Evolutionary conservation across 2,113 vertebrate species (phyloP).

Genomic region (Eudorcas thomsonii): DNA sequence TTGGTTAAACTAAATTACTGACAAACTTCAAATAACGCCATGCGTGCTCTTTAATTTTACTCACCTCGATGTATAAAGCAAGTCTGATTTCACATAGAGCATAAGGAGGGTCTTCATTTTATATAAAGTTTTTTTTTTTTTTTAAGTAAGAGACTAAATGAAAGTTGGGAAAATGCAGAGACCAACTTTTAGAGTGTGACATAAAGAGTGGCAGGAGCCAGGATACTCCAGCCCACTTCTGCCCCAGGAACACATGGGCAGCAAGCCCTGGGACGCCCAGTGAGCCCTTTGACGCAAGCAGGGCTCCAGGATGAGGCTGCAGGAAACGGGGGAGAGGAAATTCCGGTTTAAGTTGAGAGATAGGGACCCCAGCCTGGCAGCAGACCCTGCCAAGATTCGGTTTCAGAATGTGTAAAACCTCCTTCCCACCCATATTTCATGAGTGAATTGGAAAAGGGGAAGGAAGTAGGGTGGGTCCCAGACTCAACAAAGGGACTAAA

Average conservation of each 20-base stretch:
- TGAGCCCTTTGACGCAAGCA: constrained; percentile 40
- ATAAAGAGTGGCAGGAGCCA: neutral
- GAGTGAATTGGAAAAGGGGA: constrained; percentile 50
- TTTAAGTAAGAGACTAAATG: neutral
- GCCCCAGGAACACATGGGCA: neutral
- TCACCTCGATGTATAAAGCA: neutral
- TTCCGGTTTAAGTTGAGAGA: constrained; percentile 13
- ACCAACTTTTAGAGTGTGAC: neutral
- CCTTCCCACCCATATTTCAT: constrained; percentile 53
- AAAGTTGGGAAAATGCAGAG: constrained; percentile 13
- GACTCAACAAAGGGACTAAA: constrained; percentile 64
- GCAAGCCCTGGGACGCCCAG: neutral
- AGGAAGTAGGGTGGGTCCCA: constrained; percentile 71
- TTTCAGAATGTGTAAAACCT: constrained; percentile 42
- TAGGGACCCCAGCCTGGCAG: constrained; percentile 35
- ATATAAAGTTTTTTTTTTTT: neutral
- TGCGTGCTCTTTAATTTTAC: neutral
- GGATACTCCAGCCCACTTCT: neutral
- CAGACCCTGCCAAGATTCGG: constrained; percentile 25
- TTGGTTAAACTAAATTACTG: neutral
- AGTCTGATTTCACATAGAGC: neutral
- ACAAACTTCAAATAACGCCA: neutral
- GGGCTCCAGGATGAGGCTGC: constrained; percentile 69
- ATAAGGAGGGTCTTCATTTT: neutral
- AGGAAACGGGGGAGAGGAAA: constrained; percentile 69